Evolutionary conservation across 2,113 vertebrate genomes (phyloP).

Genomic region (Myocastor coypus): DNA sequence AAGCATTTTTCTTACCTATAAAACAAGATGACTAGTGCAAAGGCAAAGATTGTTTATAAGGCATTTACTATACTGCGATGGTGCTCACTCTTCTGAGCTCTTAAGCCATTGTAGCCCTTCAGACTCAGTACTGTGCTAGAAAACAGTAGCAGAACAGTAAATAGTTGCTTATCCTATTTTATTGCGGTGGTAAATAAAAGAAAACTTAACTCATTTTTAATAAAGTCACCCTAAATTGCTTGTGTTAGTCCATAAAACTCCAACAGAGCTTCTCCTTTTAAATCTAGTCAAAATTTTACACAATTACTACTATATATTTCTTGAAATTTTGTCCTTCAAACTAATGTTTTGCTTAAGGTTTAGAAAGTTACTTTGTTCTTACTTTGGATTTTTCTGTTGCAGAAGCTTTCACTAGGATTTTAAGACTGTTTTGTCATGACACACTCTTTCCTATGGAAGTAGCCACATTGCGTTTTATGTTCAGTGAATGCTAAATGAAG

Average conservation of each 20-base stretch:
- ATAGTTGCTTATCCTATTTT: not conserved
- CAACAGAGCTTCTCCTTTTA: not conserved
- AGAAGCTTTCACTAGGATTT: not conserved
- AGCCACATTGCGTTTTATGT: not conserved
- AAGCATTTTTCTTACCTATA: not conserved
- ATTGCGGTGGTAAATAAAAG: not conserved
- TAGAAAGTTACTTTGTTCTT: constrained; percentile 10
- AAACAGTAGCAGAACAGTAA: not conserved
- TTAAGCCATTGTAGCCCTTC: not conserved
- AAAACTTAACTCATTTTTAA: constrained; percentile 3
- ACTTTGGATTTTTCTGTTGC: constrained; percentile 21
- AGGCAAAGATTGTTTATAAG: not conserved
- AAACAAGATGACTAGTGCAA: constrained; percentile 31
- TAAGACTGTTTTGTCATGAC: not conserved
- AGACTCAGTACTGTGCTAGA: not conserved
- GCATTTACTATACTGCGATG: not conserved
- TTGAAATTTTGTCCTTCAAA: constrained; percentile 11
- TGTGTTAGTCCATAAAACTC: not conserved
- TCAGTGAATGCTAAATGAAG: not conserved
- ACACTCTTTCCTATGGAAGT: not conserved
- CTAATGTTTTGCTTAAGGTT: constrained; percentile 1
- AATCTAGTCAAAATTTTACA: constrained; percentile 34
- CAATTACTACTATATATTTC: not conserved
- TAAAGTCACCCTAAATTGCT: not conserved
- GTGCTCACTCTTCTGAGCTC: not conserved